Base-by-base conservation (phyloP, 2,888 invertebrate genomes). In the Hemithea aestivaria region DNA sequence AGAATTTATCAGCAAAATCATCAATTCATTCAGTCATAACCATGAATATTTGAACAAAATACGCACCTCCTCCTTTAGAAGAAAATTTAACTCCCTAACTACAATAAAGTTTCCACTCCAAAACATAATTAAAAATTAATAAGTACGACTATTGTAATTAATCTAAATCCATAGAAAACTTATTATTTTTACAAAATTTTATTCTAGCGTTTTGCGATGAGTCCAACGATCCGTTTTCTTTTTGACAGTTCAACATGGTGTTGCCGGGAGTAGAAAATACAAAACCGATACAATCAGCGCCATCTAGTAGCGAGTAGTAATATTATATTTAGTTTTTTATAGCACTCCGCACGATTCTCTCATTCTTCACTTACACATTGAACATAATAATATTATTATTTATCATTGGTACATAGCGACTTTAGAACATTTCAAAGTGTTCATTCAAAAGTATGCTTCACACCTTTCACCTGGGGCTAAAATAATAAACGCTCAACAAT, bases 61-160 rank as follows among this genome's bases (percentile, higher is more conserved):
- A 78, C 77, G 65, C 88, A 93, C 95, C 90, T 94, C 92, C 78
- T 93, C 93, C 66, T 91, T 91, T 48, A 95, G 90, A 62, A 94
- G 89, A 58, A 91, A 90, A 74, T 93, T 94, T 72, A 95, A 90
- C 79, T 93, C 92, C 61, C 92, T 91, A 56, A 92, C 91, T 55
- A 89, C 89, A 66, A 90, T 88, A 74, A 91, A 90, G 84, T 93
- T 94, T 72, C 91, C 92, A 73, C 92, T 91, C 94, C 94, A 95
- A 90, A 94, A 95, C 95, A 95, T 94, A 77, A 80, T 89, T 78
- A 73, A 74, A 40, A 79, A 76, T 71, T 73, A 78, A 74, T 77
- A 78, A 73, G 74, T 76, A 76, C 73, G 67, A 69, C 51, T 56
- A 57, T 47, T 63, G 52, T 64, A 63, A 61, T 73, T 78, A 78